Conservation (phyloP, 2,888 invertebrate genomes). For the Ophion ventricosus region DNA sequence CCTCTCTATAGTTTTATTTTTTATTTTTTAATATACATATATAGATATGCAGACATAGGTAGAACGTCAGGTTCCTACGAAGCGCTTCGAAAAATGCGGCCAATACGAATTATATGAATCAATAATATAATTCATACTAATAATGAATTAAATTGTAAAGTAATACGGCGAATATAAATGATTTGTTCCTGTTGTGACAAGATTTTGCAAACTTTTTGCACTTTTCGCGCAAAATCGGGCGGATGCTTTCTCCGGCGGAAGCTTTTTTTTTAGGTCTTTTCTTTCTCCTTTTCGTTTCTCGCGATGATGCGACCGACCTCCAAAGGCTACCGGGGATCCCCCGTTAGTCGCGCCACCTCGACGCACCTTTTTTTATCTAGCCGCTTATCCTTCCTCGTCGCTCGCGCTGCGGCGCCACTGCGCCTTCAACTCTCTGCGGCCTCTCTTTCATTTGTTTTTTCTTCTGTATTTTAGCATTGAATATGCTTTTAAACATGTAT, state of each 20-base stretch:
- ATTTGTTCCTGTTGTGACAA: no score
- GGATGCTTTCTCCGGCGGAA: not conserved
- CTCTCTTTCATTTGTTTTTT: not conserved
- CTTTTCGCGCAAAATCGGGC: not conserved
- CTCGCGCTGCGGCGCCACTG: constrained; percentile 19
- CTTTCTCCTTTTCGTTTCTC: constrained; percentile 43
- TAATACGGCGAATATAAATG: no score
- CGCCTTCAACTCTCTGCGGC: no score
- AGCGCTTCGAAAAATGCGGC: no score
- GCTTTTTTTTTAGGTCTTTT: constrained; percentile 6
- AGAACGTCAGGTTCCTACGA: no score
- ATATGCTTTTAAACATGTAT: no score
- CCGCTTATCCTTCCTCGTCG: constrained; percentile 35
- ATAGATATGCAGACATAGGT: no score
- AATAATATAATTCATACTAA: no score
- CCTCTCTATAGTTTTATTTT: not conserved
- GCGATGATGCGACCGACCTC: constrained; percentile 54
- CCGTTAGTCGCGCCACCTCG: constrained; percentile 45
- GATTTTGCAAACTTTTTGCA: not conserved
- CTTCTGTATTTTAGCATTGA: not conserved
- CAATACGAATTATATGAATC: no score
- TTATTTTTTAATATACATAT: no score
- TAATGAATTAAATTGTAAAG: no score
- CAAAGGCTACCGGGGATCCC: constrained; percentile 53
- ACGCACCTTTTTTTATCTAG: constrained; percentile 44